Evolutionary conservation across 1,140 invertebrate species (phyloP), one percentile per base, ranked within the genome.

Genomic region (Melitaea cinxia): DNA sequence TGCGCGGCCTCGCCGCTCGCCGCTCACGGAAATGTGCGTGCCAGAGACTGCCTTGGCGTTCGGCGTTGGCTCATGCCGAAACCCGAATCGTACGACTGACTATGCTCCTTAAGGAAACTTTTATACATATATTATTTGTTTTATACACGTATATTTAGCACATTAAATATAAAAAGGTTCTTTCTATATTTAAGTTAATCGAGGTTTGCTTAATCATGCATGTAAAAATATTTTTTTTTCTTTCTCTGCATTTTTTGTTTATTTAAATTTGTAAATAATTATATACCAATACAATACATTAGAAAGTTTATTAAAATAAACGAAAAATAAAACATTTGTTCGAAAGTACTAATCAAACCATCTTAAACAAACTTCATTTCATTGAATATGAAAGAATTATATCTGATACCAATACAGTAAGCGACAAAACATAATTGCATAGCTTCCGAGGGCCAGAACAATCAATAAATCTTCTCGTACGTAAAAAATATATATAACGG

Each of bases 1-100:
- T 64, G 64, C 70, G 67, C 83, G 80, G 80, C 78, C 82, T 80
- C 82, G 78, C 76, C 75, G 73, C 77, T 78, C 78, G 74, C 80
- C 82, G 82, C 85, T 87, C 85, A 88, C 85, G 85, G 85, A 88
- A 87, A 87, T 81, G 82, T 88, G 83, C 83, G 82, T 86, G 85
- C 82, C 77, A 69, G 65, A 65, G 69, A 74, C 73, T 71, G 71
- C 73, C 75, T 76, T 80, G 72, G 69, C 70, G 56, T 71, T 75
- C 78, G 70, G 69, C 72, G 56, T 54, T 71, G 50, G 66, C 58
- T 67, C 58, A 70, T 63, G 50, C 68, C 72, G 68, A 79, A 69
- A 62, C 70, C 71, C 68, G 65, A 74, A 76, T 70, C 42, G 24
- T 66, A 58, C 37, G n/a, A 64, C 50, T 70, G 62, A 42, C 30